Base-by-base conservation (phyloP, 2,113 vertebrate genomes). In the Gadus chalcogrammus region DNA sequence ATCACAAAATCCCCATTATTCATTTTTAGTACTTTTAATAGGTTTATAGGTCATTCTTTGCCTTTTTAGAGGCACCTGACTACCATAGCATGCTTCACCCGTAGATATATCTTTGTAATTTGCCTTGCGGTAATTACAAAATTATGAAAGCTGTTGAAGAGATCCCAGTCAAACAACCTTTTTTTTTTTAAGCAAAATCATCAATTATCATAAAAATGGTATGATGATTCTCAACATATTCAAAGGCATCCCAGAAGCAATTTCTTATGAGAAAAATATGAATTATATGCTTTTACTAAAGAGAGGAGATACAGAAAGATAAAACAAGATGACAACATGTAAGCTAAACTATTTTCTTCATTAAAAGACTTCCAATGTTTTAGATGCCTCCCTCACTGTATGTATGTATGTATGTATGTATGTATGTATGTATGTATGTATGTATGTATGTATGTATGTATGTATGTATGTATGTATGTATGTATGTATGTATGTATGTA, bases 401-500 rank as follows among this genome's bases (percentile, higher is more conserved):
- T 5, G n/a, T n/a, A n/a, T 35, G 31, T 4, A n/a, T 58, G 55
- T 58, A 13, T 13, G 4, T 6, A 1, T 53, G 8, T 53, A 15
- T 53, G 24, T 24, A 2, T 24, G 24, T 24, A 24, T 24, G 24
- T 24, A 24, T 24, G 24, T 24, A 24, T 24, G 24, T 24, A 17
- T 5, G n/a, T n/a, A 58, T 35, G 31, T 4, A 58, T 58, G 55
- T n/a, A 13, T 3, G 4, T 1, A 2, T 1, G 48, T 2, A 53
- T 1, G 15, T 2, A 11, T 1, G 48, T 2, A 11, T 1, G 48
- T 1, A 53, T 1, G n/a, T n/a, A n/a, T n/a, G n/a, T n/a, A n/a
- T n/a, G n/a, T n/a, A n/a, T n/a, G n/a, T n/a, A n/a, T n/a, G n/a
- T n/a, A n/a, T n/a, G n/a, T n/a, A n/a, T n/a, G n/a, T n/a, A n/a